phyloP scores from a whole-genome alignment of 1,140 invertebrate genomes.

The Drosophila sp. region DNA sequence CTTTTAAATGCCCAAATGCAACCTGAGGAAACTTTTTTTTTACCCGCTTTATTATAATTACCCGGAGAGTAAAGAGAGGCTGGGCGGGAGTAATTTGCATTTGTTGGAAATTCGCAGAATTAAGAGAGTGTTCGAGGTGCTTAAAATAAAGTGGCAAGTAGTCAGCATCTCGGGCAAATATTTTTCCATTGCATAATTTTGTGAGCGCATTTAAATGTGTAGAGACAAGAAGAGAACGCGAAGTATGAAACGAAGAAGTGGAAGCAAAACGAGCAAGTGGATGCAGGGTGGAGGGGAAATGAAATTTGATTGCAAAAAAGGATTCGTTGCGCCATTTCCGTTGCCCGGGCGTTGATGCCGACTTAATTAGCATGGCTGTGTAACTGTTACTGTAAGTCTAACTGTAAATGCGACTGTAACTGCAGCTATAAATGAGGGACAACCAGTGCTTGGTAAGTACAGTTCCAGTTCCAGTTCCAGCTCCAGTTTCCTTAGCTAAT shows the following conservation, averaged over 20 bases:
- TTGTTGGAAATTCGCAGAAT: constrained; percentile 48
- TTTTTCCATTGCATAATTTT: constrained; percentile 76
- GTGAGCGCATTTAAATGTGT: constrained; percentile 60
- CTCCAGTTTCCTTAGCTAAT: constrained; percentile 45
- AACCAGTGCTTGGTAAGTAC: constrained; percentile 7
- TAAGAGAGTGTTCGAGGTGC: constrained; percentile 23
- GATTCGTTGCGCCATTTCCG: constrained; percentile 67
- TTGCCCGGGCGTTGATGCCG: constrained; percentile 56
- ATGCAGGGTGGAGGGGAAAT: constrained; percentile 41
- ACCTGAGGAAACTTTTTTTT: constrained; percentile 19
- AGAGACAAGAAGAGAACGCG: not conserved
- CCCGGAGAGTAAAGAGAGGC: constrained; percentile 13
- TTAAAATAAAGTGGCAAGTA: constrained; percentile 25
- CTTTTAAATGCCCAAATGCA: constrained; percentile 32
- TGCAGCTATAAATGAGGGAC: constrained; percentile 3
- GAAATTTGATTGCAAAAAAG: constrained; percentile 75
- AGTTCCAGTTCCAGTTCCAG: constrained; percentile 10
- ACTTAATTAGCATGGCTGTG: constrained; percentile 67
- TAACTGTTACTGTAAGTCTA: constrained; percentile 27
- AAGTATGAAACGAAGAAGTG: not conserved
- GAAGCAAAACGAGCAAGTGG: not conserved
- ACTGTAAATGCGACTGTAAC: constrained; percentile 24
- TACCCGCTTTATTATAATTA: constrained; percentile 55
- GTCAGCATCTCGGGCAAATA: constrained; percentile 45
- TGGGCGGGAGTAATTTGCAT: constrained; percentile 5